Evolutionary conservation across 30 jellyfish, hydroid and myxozoan genomes (phyloP).

Genomic region (Hydra vulgaris): DNA sequence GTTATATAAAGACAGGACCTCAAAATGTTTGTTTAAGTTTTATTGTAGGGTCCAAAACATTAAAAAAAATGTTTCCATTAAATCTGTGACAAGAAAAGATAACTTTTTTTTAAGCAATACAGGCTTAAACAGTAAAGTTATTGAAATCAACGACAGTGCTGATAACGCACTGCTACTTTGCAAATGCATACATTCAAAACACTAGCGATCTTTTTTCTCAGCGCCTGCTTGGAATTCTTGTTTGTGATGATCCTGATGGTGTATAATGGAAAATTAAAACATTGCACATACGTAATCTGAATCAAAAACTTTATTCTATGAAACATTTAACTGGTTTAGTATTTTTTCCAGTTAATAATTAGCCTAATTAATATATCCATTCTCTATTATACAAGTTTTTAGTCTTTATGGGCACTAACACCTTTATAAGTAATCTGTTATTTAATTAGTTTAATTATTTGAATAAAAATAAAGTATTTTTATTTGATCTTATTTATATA

Average conservation of each 20-base stretch:
- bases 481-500: background rate
- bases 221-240: background rate
- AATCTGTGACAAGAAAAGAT: background rate
- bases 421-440: background rate
- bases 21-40: background rate
- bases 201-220: background rate
- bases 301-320: too few relatives aligned
- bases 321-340: too few relatives aligned
- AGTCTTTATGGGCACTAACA: background rate
- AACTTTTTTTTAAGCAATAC: background rate
- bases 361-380: too few relatives aligned
- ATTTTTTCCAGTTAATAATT: too few relatives aligned
- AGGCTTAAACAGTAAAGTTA: background rate
- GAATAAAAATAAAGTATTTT: too few relatives aligned
- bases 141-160: background rate
- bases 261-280: background rate
- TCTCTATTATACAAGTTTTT: too few relatives aligned
- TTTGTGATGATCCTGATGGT: background rate
- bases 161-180: background rate
- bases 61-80: background rate
- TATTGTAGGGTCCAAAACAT: background rate
- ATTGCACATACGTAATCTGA: too few relatives aligned
- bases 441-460: too few relatives aligned
- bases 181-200: background rate
- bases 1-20: background rate